phyloP scores from a whole-genome alignment of 2,888 invertebrate genomes.

The Ormyrus labotus region DNA sequence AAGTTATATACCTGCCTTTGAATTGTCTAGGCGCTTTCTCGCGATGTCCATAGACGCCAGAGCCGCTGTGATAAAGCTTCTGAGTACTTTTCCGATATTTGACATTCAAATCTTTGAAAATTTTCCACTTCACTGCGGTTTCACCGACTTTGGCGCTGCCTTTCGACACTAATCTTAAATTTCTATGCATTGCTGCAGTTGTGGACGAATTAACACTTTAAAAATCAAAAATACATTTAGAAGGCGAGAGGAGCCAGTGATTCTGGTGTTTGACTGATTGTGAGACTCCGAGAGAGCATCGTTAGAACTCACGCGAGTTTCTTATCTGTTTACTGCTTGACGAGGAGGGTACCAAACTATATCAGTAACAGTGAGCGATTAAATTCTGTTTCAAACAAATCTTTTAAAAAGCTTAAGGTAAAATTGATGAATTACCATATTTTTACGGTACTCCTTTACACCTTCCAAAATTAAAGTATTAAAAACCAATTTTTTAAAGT shows the following conservation, averaged over 20 bases:
- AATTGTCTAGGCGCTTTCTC: conserved; percentile 69
- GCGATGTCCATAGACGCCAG: conserved; percentile 80
- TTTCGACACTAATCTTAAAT: conserved; percentile 19
- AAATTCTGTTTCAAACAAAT: too few relatives aligned
- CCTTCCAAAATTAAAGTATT: too few relatives aligned
- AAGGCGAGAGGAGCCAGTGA: too few relatives aligned
- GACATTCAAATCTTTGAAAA: neutral
- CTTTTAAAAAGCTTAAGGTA: too few relatives aligned
- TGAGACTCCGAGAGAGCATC: neutral
- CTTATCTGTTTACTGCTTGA: conserved; percentile 61
- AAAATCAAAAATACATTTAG: neutral
- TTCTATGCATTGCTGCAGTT: conserved; percentile 40
- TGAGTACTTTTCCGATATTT: conserved; percentile 64
- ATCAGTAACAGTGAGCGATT: neutral
- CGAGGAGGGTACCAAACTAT: conserved; percentile 4
- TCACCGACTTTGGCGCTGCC: neutral
- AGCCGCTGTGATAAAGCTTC: conserved; percentile 78
- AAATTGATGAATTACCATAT: too few relatives aligned
- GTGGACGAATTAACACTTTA: neutral
- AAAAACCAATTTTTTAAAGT: too few relatives aligned
- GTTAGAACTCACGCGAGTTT: conserved; percentile 36
- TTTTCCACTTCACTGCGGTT: conserved; percentile 1
- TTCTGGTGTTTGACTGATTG: neutral
- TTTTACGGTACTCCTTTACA: too few relatives aligned
- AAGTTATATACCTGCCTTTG: conserved; percentile 64